Percentiles rank a stretch among this genome's conserved stretches.
Evolutionary conservation across 2,113 vertebrate species (phyloP).

Genomic region (Oreochromis aureus): DNA sequence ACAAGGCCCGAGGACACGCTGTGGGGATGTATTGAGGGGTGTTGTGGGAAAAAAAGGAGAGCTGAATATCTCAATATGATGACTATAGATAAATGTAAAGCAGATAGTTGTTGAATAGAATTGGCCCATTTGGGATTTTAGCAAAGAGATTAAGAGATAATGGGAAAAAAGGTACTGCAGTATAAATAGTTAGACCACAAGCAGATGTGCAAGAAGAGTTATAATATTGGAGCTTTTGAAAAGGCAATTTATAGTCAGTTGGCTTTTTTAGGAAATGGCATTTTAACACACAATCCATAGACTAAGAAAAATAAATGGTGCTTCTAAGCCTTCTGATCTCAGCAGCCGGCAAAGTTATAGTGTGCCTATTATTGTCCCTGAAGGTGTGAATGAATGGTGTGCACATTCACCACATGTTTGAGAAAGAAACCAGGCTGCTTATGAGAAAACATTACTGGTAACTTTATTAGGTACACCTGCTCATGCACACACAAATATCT

Average conservation of each 20-base stretch:
- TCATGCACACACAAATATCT: background rate
- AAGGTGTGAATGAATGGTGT: background rate
- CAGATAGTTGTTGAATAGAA: conserved; percentile 25
- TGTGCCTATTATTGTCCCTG: background rate
- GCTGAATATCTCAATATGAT: conserved; percentile 28
- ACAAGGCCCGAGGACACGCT: conserved; percentile 63
- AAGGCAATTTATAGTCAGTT: background rate
- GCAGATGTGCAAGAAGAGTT: background rate
- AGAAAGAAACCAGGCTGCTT: background rate
- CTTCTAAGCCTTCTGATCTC: background rate
- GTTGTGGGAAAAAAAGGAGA: background rate
- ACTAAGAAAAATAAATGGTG: background rate
- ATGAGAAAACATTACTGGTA: background rate
- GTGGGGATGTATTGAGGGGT: conserved; percentile 39
- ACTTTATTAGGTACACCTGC: background rate
- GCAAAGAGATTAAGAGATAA: conserved; percentile 27
- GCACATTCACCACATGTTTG: background rate
- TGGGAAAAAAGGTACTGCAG: background rate
- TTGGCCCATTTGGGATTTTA: conserved; percentile 43
- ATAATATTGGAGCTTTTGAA: background rate
- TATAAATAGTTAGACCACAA: background rate
- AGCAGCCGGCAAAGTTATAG: background rate
- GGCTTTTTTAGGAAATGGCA: background rate
- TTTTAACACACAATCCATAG: background rate
- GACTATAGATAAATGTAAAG: conserved; percentile 50